A percentile compares a stretch with the other conserved stretches of the same genome.
phyloP scores from a whole-genome alignment of 1,140 invertebrate species.

The Brachionus rotundiformis region DNA sequence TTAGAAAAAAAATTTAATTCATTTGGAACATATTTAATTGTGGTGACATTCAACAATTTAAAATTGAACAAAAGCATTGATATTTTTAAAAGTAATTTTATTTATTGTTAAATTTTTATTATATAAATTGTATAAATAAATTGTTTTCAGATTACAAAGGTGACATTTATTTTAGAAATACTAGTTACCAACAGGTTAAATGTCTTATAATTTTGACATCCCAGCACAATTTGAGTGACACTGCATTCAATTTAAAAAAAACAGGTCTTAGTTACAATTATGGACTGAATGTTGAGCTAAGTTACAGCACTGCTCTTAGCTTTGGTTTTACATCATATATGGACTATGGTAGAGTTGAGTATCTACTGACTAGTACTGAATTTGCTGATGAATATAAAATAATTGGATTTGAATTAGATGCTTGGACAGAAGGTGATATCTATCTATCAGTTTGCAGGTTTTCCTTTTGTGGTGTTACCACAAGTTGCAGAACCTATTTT shows the following conservation, averaged over 20 bases:
- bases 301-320: background rate
- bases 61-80: background rate
- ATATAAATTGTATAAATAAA: too few relatives aligned
- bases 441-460: background rate
- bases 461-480: background rate
- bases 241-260: background rate
- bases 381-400: background rate
- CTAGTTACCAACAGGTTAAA: background rate
- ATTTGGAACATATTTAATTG: background rate
- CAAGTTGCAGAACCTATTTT: background rate
- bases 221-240: background rate
- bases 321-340: background rate
- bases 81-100: background rate
- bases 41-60: background rate
- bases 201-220: background rate
- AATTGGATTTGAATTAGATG: conserved; percentile 17
- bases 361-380: background rate
- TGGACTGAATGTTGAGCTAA: background rate
- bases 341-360: background rate
- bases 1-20: background rate
- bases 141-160: background rate
- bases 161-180: background rate
- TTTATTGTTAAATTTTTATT: background rate
- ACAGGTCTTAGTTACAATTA: background rate
- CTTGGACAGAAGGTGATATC: background rate